These are phyloP conservation scores for Chiloscyllium plagiosum DNA, from an alignment of 2,113 vertebrate genomes.

Conservation along the genomic window DNA sequence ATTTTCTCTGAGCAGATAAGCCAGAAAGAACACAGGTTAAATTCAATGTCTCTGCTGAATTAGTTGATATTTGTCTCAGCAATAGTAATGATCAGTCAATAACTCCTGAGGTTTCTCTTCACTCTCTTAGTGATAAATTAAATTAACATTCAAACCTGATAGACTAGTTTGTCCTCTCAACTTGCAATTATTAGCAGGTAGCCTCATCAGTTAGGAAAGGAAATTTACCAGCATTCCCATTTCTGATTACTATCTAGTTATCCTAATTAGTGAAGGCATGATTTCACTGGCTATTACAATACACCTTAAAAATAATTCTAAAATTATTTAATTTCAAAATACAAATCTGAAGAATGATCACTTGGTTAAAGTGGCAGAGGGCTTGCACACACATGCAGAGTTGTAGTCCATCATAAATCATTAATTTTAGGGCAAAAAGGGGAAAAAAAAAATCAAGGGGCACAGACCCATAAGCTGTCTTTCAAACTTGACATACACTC, in stretches of 20 bases:
- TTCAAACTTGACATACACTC: not conserved
- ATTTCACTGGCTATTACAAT: not conserved
- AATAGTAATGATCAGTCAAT: not conserved
- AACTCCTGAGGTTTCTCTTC: too few species aligned
- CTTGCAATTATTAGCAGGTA: not conserved
- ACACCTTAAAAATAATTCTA: not conserved
- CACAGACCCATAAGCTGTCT: not conserved
- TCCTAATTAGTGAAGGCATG: not conserved
- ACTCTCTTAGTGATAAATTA: too few species aligned
- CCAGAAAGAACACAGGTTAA: not conserved
- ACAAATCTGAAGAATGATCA: not conserved
- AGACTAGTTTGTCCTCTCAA: too few species aligned
- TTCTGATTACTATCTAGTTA: not conserved
- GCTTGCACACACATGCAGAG: not conserved
- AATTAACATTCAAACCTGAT: too few species aligned
- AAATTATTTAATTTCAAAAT: not conserved
- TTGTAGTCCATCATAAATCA: not conserved
- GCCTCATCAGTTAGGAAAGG: not conserved
- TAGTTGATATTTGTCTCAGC: not conserved
- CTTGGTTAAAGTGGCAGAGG: not conserved
- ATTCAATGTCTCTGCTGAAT: not conserved
- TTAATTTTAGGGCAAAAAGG: not conserved
- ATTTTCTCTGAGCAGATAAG: not conserved
- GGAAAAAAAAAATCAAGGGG: not conserved
- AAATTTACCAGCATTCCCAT: not conserved